Base-by-base conservation (phyloP, 2,797 vertebrate genomes). In the Enteromius unitaeniatus region DNA sequence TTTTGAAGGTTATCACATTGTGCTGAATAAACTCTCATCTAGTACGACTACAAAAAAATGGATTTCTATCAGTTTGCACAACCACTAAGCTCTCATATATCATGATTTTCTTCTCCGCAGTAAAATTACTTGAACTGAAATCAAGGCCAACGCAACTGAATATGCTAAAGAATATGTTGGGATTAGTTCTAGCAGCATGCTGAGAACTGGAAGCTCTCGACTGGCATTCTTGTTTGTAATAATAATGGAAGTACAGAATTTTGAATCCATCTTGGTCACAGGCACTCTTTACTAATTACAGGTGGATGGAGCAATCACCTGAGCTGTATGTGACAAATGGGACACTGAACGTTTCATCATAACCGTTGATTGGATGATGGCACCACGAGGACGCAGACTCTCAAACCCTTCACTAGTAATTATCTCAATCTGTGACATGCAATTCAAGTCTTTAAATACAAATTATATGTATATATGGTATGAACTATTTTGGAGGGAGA, bases 1-100 rank as follows among this genome's bases (percentile, higher is more conserved):
- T 51, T 82, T 53, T 76, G 21, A 82, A 75, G 69, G 70, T 82
- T 40, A 67, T 4, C n/a, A 28, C 6, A 9, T 26, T 82, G 34
- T 1, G 8, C 60, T 53, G 15, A 37, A 51, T 14, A 28, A 11
- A 19, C 42, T 75, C 28, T 67, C 28, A 23, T 81, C 17, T 31
- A 2, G 7, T 17, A 28, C 3, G 23, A 49, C 23, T n/a, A 45
- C 6, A 42, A 42, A 37, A 7, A 17, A 7, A 81, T 34, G 2
- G 7, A 65, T 74, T 34, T 64, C 28, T 51, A 15, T 74, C 14
- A 26, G 31, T 69, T 55, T 17, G 8, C 49, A 40, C 53, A 42
- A 19, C 34, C 28, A 62, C 55, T 42, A 34, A 47, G 40, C 69
- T 49, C 51, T 34, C 19, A 47, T 21, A 17, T 60, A 70, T 31